Evolutionary conservation across 2,113 vertebrate genomes (phyloP).

Genomic region (Numida meleagris): DNA sequence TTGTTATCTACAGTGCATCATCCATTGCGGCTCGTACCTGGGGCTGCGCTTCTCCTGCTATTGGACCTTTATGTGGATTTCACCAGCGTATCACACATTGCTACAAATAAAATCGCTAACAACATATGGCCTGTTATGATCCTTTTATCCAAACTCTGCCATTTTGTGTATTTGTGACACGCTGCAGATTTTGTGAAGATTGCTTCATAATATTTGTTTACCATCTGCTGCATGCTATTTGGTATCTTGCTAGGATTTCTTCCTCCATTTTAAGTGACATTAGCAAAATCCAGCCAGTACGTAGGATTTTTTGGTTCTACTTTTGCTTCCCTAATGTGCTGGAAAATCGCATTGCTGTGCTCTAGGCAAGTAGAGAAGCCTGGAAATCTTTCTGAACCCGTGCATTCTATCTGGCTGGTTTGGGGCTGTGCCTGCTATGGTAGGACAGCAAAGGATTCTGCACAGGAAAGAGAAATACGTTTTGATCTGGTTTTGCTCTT

Average conservation of each 20-base stretch:
- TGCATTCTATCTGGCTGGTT: neutral
- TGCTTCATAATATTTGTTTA: slow-evolving; percentile 78
- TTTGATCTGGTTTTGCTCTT: neutral
- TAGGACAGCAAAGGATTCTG: slow-evolving; percentile 41
- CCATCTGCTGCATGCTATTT: slow-evolving; percentile 79
- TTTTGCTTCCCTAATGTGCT: slow-evolving; percentile 75
- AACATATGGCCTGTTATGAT: slow-evolving; percentile 77
- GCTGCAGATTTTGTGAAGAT: slow-evolving; percentile 76
- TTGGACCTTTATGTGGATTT: slow-evolving; percentile 61
- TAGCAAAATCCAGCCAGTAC: slow-evolving; percentile 75
- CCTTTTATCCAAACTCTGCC: slow-evolving; percentile 72
- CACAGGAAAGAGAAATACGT: neutral
- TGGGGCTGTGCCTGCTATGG: slow-evolving; percentile 11
- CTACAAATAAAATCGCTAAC: slow-evolving; percentile 54
- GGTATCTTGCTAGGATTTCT: slow-evolving; percentile 73
- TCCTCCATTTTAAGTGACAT: slow-evolving; percentile 76
- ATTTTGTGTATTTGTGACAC: slow-evolving; percentile 71
- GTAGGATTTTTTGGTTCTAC: slow-evolving; percentile 68
- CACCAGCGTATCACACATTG: neutral
- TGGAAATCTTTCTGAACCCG: slow-evolving; percentile 44
- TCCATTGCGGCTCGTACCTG: slow-evolving; percentile 40
- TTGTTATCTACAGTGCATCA: slow-evolving; percentile 4
- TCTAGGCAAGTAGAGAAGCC: slow-evolving; percentile 68
- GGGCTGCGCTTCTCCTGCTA: slow-evolving; percentile 23
- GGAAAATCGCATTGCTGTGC: slow-evolving; percentile 74